Evolutionary conservation across 2,797 vertebrate genomes (phyloP).

Genomic region (Lagodon rhomboides): DNA sequence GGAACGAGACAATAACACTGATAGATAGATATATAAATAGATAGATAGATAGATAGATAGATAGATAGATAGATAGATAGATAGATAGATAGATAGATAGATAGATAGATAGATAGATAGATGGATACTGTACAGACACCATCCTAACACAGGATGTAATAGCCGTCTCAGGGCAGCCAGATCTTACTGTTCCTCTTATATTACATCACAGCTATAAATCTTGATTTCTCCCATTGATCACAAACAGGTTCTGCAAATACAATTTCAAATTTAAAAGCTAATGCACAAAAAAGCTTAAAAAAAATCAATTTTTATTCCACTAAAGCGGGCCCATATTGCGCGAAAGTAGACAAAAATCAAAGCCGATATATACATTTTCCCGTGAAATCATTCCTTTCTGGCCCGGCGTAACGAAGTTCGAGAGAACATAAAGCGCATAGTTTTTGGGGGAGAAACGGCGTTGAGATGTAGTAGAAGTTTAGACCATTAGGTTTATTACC

Average conservation of each 20-base stretch:
- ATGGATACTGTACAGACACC: slow-evolving; percentile 25
- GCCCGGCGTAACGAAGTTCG: slow-evolving; percentile 83
- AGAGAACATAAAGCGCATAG: slow-evolving; percentile 83
- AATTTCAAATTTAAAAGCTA: slow-evolving; percentile 89
- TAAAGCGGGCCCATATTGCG: slow-evolving; percentile 84
- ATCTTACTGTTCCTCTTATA: slow-evolving; percentile 72
- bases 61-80: slow-evolving; percentile 20
- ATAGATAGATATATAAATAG: slow-evolving; percentile 24
- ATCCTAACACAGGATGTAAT: slow-evolving; percentile 49
- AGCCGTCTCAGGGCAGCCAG: slow-evolving; percentile 49
- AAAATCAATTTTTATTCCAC: slow-evolving; percentile 91
- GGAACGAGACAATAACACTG: slow-evolving; percentile 5
- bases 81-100: slow-evolving; percentile 12
- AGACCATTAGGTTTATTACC: slow-evolving; percentile 87
- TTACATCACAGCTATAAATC: slow-evolving; percentile 87
- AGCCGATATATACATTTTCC: slow-evolving; percentile 89
- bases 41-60: slow-evolving; percentile 25
- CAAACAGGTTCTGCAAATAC: slow-evolving; percentile 87
- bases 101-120: slow-evolving; percentile 5
- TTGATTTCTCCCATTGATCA: slow-evolving; percentile 88
- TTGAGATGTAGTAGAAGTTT: slow-evolving; percentile 85
- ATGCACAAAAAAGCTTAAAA: slow-evolving; percentile 90
- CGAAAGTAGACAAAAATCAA: slow-evolving; percentile 89
- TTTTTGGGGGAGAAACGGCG: slow-evolving; percentile 70
- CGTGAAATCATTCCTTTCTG: slow-evolving; percentile 85